Conservation (phyloP, 2,888 invertebrate species). For the Monoplex corrugatus region DNA sequence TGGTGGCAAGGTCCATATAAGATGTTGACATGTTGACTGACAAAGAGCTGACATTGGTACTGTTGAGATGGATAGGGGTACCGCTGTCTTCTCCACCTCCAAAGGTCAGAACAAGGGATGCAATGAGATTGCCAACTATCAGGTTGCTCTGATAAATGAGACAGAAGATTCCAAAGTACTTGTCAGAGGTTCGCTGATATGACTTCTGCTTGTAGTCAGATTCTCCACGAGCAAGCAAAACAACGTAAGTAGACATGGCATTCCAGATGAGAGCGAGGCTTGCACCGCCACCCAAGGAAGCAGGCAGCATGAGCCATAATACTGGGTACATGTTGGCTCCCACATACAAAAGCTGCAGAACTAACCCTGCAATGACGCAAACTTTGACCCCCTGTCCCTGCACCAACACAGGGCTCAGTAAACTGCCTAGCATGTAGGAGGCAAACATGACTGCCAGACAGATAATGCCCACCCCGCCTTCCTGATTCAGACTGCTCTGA, state of each 20-base stretch:
- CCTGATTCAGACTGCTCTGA: conserved; percentile 78
- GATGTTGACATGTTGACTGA: not conserved
- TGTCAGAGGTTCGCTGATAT: conserved; percentile 69
- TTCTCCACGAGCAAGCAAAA: conserved; percentile 73
- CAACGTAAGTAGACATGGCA: conserved; percentile 78
- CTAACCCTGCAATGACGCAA: conserved; percentile 65
- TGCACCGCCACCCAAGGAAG: conserved; percentile 72
- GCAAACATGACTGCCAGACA: conserved; percentile 73
- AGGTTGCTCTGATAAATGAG: conserved; percentile 75
- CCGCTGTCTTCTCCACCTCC: conserved; percentile 9
- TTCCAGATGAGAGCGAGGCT: conserved; percentile 77
- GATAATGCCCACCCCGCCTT: conserved; percentile 75
- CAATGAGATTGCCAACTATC: conserved; percentile 76
- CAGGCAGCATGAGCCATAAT: conserved; percentile 74
- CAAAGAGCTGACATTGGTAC: not conserved
- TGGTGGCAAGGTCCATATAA: not conserved
- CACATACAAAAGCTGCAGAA: conserved; percentile 72
- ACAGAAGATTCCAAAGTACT: conserved; percentile 78
- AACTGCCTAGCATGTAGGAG: conserved; percentile 75
- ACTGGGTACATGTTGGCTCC: conserved; percentile 74
- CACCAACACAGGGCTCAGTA: conserved; percentile 76
- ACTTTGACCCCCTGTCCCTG: conserved; percentile 72
- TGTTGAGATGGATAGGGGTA: not conserved
- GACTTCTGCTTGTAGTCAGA: conserved; percentile 67
- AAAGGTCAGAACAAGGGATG: conserved; percentile 72